Evolutionary conservation across 2,113 vertebrate species (phyloP).

Genomic region (Eclectus roratus): DNA sequence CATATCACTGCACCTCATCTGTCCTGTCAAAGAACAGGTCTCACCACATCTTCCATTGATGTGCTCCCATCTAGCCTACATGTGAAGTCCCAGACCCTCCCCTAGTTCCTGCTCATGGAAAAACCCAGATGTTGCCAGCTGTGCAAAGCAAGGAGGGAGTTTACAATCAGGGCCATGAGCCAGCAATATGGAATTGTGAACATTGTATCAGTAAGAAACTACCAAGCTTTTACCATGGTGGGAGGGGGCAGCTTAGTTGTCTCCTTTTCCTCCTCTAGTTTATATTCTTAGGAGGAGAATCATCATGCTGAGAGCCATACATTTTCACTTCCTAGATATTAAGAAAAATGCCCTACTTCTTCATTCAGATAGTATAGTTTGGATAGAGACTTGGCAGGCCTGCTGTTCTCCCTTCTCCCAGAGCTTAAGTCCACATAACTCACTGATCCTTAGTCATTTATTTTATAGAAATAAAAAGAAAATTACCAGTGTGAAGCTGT

Average conservation of each 20-base stretch:
- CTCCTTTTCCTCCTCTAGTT: not conserved
- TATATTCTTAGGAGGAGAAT: slow-evolving; percentile 2
- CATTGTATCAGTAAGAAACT: not conserved
- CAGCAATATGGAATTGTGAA: not conserved
- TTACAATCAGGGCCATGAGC: not conserved
- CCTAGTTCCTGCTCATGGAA: not conserved
- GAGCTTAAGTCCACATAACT: not conserved
- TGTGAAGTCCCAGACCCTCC: not conserved
- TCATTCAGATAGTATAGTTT: not conserved
- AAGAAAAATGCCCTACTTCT: slow-evolving; percentile 20
- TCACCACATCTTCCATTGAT: not conserved
- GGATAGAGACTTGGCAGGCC: not conserved
- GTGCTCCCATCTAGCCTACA: not conserved
- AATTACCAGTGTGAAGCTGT: not conserved
- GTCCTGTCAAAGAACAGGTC: not conserved
- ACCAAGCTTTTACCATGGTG: not conserved
- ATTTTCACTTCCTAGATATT: slow-evolving; percentile 35
- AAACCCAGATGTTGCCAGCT: not conserved
- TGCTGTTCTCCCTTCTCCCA: not conserved
- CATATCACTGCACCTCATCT: rapidly evolving
- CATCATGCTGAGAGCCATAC: not conserved
- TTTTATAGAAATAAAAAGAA: slow-evolving; percentile 32
- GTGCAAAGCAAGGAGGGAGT: not conserved
- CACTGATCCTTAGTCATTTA: not conserved
- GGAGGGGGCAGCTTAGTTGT: not conserved